Conservation (phyloP, 2,113 vertebrate genomes). For the Varanus komodoensis region DNA sequence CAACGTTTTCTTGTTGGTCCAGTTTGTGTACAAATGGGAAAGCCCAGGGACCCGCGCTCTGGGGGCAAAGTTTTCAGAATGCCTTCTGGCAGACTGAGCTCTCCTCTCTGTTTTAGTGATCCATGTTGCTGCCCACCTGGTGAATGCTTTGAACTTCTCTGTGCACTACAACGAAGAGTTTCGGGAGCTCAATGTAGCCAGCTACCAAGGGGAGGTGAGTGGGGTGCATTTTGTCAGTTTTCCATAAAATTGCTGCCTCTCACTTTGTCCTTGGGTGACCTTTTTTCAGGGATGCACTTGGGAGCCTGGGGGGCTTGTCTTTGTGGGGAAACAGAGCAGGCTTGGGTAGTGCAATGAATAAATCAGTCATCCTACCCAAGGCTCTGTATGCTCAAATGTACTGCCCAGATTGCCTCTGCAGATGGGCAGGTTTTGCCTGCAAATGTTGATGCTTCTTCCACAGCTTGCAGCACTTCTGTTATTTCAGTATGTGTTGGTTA, state of each 20-base stretch:
- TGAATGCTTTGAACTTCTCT: constrained; percentile 92
- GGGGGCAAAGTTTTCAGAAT: background rate
- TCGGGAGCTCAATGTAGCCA: constrained; percentile 88
- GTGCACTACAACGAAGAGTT: constrained; percentile 88
- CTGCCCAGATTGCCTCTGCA: background rate
- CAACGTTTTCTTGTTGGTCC: background rate
- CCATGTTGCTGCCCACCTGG: constrained; percentile 94
- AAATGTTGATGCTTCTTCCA: too few species aligned
- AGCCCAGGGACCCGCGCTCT: background rate
- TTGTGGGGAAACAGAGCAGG: constrained; percentile 27
- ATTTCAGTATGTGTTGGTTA: background rate
- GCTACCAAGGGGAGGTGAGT: constrained; percentile 91
- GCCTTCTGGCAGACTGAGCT: background rate
- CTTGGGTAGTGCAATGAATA: background rate
- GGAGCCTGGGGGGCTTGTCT: constrained; percentile 25
- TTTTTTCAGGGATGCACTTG: background rate
- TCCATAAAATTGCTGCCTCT: background rate
- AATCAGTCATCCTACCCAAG: background rate
- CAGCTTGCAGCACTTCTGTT: background rate
- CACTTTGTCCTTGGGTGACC: background rate
- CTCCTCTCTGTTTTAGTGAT: constrained; percentile 77
- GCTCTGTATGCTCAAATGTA: background rate
- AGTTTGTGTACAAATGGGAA: accelerated
- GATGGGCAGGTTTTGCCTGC: background rate
- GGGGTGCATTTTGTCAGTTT: constrained; percentile 39